Conservation (phyloP, 2,797 vertebrate species). For the Oophaga sylvatica region DNA sequence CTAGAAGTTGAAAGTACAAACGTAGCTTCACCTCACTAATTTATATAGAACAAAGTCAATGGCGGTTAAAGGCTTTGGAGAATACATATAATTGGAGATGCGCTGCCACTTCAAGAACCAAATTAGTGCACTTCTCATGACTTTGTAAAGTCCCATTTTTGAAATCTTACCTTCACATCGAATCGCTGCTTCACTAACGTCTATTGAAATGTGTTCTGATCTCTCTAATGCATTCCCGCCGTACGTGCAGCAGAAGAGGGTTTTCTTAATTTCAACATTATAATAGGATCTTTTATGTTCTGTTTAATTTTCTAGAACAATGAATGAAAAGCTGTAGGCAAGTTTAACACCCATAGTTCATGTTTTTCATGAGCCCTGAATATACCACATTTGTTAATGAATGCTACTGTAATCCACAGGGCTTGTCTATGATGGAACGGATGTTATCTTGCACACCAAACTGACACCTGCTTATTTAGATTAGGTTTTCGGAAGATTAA, state of each 20-base stretch:
- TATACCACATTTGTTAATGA: slow-evolving; percentile 49
- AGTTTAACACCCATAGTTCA: slow-evolving; percentile 37
- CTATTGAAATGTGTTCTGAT: slow-evolving; percentile 21
- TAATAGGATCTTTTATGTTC: slow-evolving; percentile 29
- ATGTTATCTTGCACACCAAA: slow-evolving; percentile 46
- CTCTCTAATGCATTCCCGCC: background rate
- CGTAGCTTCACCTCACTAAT: background rate
- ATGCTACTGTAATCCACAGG: slow-evolving; percentile 37
- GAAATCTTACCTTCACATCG: slow-evolving; percentile 6
- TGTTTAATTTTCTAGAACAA: slow-evolving; percentile 55
- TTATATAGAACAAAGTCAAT: slow-evolving; percentile 14
- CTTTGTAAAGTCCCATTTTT: background rate
- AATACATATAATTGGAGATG: slow-evolving; percentile 19
- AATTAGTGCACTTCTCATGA: slow-evolving; percentile 4
- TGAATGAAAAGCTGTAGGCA: slow-evolving; percentile 41
- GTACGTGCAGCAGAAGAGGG: background rate
- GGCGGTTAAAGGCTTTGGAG: slow-evolving; percentile 13
- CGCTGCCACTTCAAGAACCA: slow-evolving; percentile 1
- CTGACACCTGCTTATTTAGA: slow-evolving; percentile 61
- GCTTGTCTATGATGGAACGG: slow-evolving; percentile 20
- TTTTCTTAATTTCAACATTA: background rate
- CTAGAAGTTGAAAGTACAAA: background rate
- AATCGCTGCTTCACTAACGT: background rate
- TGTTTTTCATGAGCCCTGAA: slow-evolving; percentile 28
- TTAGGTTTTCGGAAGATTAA: slow-evolving; percentile 51